These are phyloP conservation scores for Aricia agestis DNA, from an alignment of 1,140 invertebrate species.

Conservation along the genomic window DNA sequence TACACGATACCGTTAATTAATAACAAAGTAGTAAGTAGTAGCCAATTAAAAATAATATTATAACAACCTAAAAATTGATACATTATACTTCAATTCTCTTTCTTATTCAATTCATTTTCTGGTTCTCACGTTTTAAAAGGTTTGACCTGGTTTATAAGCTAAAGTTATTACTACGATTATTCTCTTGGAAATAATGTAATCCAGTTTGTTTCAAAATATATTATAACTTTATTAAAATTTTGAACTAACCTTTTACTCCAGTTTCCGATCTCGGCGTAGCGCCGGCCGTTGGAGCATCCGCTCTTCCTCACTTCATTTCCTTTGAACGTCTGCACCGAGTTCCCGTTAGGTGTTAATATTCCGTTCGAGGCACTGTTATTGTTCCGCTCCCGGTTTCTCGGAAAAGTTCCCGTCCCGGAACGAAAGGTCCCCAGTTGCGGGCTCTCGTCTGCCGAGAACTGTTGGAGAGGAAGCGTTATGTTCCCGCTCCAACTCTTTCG, in stretches of 20 bases:
- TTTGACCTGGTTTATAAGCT: too few species aligned
- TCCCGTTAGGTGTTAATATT: slow-evolving; percentile 75
- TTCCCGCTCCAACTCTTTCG: slow-evolving; percentile 76
- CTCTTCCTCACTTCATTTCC: slow-evolving; percentile 74
- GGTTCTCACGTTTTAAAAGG: too few species aligned
- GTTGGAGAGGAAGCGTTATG: slow-evolving; percentile 70
- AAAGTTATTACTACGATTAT: too few species aligned
- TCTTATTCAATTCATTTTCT: too few species aligned
- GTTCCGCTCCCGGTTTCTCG: slow-evolving; percentile 68
- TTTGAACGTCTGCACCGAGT: slow-evolving; percentile 64
- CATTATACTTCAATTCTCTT: too few species aligned
- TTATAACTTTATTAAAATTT: slow-evolving; percentile 15
- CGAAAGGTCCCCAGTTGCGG: slow-evolving; percentile 70
- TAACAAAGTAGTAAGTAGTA: too few species aligned
- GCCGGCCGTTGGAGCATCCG: slow-evolving; percentile 69
- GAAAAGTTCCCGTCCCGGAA: slow-evolving; percentile 68
- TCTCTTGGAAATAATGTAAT: background rate
- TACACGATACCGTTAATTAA: too few species aligned
- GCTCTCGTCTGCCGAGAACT: slow-evolving; percentile 57
- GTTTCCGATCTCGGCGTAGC: slow-evolving; percentile 76
- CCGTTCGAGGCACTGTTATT: slow-evolving; percentile 62
- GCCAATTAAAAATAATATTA: too few species aligned
- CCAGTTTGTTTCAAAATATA: background rate
- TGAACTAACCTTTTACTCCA: slow-evolving; percentile 71
- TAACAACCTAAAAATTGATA: too few species aligned